Evolutionary conservation across 2,888 invertebrate species (phyloP), one percentile per base, ranked within the genome.

Genomic region (Priocnemis perturbator): DNA sequence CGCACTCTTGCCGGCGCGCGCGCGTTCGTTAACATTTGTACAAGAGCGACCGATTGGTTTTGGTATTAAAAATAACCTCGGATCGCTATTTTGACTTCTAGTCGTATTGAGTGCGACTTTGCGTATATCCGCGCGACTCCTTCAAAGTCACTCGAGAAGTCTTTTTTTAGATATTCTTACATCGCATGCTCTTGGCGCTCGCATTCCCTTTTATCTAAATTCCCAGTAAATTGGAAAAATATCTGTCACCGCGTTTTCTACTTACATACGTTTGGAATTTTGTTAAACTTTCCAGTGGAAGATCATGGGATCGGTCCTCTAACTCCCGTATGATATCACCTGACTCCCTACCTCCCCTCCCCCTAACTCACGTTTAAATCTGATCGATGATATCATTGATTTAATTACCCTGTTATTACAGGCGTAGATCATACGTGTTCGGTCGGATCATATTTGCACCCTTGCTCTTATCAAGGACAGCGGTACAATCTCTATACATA

Each of bases 61-160:
- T 89, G 87, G 88, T 89, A 89, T 88, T 89, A 89, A 89, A 89
- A 89, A 89, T 89, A 88, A 89, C 89, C 89, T 89, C 88, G 88
- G 88, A 85, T 83, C 84, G 85, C 87, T 80, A 61, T 76, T 37
- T 77, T 63, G 73, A 78, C 73, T 76, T 82, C 73, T 69, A 45
- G 50, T 69, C 23, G 60, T 50, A 1, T 37, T 48, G 64, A 75
- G 73, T 60, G 74, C 73, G 63, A 61, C 67, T 73, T 59, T 62
- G 37, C 37, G 59, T 65, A 73, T 69, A 66, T 71, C 73, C 64
- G 50, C 70, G 64, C 71, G 65, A 67, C 67, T 71, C 61, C 44
- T 64, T 69, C 67, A 59, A 74, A 77, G 53, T 79, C 58, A 67
- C 73, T 71, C 64, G 48, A 64, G 62, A 77, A 78, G 73, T 78